Percentiles rank a stretch among this genome's conserved stretches.
Conservation (phyloP, 1,140 invertebrate species). For the Chelonus insularis region DNA sequence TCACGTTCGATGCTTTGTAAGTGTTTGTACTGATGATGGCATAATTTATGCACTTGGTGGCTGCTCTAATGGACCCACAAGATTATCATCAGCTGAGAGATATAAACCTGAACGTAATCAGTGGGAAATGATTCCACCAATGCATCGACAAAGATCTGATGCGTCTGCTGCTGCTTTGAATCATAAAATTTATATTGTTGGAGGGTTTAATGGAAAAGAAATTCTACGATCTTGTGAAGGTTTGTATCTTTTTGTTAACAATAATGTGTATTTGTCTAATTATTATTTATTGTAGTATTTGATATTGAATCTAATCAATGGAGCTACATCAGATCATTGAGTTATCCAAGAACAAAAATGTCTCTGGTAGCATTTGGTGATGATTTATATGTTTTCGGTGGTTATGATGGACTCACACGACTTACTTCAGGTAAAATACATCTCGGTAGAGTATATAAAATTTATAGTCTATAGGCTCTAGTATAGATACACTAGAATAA, state of each 20-base stretch:
- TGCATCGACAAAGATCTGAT: conserved; percentile 80
- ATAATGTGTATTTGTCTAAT: no score
- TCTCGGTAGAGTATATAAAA: not conserved
- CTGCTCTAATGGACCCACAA: conserved; percentile 81
- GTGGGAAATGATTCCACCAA: conserved; percentile 81
- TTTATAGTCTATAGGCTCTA: no score
- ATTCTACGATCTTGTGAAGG: conserved; percentile 68
- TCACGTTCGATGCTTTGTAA: conserved; percentile 74
- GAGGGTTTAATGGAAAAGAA: conserved; percentile 75
- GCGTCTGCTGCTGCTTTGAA: conserved; percentile 63
- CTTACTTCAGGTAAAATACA: conserved; percentile 40
- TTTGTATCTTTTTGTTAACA: no score
- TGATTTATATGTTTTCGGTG: conserved; percentile 71
- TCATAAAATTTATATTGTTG: conserved; percentile 69
- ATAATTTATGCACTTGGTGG: conserved; percentile 86
- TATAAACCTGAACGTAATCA: conserved; percentile 74
- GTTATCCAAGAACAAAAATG: conserved; percentile 75
- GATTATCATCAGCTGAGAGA: conserved; percentile 73
- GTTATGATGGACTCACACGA: conserved; percentile 75
- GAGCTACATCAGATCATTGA: conserved; percentile 77
- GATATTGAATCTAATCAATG: conserved; percentile 69
- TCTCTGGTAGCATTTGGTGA: conserved; percentile 72
- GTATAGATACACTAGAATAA: no score
- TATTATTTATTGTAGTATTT: conserved; percentile 52
- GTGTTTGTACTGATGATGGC: conserved; percentile 70